Evolutionary conservation across 92 coral and sea anemone genomes (phyloP).

Genomic region (Phenganax stokvisi): DNA sequence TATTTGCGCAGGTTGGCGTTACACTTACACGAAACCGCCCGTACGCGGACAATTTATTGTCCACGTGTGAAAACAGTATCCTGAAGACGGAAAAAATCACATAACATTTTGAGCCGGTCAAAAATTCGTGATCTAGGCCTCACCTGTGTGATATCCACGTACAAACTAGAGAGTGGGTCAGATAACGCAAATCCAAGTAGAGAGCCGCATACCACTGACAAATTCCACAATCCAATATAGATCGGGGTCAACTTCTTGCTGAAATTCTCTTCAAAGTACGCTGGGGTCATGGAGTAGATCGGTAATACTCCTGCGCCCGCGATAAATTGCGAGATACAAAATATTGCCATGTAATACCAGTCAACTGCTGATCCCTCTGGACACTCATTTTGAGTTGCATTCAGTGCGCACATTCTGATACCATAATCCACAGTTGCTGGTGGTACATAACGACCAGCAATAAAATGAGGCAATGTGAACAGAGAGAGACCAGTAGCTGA

Average conservation of each 20-base stretch:
- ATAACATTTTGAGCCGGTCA: no score
- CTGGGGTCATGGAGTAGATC: constrained; percentile 6
- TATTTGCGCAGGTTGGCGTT: no score
- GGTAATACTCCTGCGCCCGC: constrained; percentile 14
- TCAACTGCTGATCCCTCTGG: not conserved
- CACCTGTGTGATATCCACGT: constrained; percentile 28
- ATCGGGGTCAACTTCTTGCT: not conserved
- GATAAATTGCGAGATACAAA: constrained; percentile 26
- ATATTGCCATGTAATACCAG: constrained; percentile 20
- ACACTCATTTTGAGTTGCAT: no score
- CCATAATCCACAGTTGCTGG: not conserved
- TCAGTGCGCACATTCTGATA: no score
- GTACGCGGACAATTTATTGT: no score
- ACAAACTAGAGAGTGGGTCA: not conserved
- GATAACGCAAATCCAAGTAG: constrained; percentile 21
- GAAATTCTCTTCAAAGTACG: not conserved
- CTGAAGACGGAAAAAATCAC: no score
- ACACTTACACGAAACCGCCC: no score
- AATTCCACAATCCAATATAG: constrained; percentile 14
- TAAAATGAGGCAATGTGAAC: not conserved
- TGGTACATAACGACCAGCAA: not conserved
- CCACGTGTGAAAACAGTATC: no score
- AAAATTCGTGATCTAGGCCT: no score
- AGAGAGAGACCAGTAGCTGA: not conserved
- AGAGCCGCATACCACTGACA: constrained; percentile 1